phyloP scores from a whole-genome alignment of 2,888 invertebrate genomes.

The Helobdella robusta region DNA sequence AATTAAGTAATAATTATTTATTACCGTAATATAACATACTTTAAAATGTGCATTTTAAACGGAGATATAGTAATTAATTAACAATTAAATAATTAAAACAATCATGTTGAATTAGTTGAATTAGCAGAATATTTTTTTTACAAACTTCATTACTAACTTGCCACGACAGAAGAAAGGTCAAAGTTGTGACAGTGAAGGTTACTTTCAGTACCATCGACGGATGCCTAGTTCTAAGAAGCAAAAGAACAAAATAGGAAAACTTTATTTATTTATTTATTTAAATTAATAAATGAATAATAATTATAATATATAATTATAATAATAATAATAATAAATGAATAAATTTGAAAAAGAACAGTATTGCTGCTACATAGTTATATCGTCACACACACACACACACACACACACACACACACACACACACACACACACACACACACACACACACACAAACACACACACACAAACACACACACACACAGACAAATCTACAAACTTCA shows the following conservation, averaged over 20 bases:
- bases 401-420: slow-evolving; percentile 10
- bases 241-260: background rate
- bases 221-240: background rate
- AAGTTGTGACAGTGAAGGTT: slow-evolving; percentile 3
- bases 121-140: too few species aligned
- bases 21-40: too few species aligned
- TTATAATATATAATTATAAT: background rate
- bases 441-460: too few species aligned
- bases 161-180: slow-evolving; percentile 8
- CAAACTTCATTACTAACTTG: background rate
- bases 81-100: too few species aligned
- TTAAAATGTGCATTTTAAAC: too few species aligned
- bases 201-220: background rate
- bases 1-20: too few species aligned
- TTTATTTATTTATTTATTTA: background rate
- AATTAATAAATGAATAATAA: background rate
- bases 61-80: too few species aligned
- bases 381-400: too few species aligned
- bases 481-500: slow-evolving; percentile 15
- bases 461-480: too few species aligned
- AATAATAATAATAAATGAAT: slow-evolving; percentile 1
- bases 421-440: background rate
- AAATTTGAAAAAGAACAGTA: background rate
- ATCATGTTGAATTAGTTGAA: too few species aligned
- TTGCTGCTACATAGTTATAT: background rate